Percentiles rank a stretch among this genome's conserved stretches.
These are phyloP conservation scores for Harlomillsia oculata DNA, from an alignment of 1,140 invertebrate genomes.

Conservation along the genomic window DNA sequence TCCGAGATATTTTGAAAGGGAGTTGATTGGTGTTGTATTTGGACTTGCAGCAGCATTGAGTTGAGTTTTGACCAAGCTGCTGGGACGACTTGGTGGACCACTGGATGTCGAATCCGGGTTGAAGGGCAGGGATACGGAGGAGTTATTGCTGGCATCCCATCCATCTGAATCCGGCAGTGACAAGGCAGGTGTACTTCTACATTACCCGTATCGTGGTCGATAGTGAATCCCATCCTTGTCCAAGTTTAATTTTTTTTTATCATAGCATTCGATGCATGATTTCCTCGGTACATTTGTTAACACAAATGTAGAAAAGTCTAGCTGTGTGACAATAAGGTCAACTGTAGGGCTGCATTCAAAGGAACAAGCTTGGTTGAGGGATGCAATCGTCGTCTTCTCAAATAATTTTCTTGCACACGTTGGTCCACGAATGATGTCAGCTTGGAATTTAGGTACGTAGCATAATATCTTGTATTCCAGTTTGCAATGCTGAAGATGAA, in stretches of 20 bases:
- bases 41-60: background rate
- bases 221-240: background rate
- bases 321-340: background rate
- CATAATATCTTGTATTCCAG: background rate
- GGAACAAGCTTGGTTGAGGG: background rate
- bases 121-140: background rate
- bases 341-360: background rate
- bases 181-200: background rate
- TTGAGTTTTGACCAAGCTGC: background rate
- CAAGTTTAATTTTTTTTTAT: background rate
- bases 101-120: background rate
- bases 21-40: background rate
- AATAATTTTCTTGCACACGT: background rate
- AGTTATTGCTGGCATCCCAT: background rate
- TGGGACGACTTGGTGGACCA: background rate
- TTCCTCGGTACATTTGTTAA: background rate
- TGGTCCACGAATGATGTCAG: background rate
- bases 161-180: background rate
- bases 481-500: background rate
- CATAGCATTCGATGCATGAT: background rate
- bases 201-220: background rate
- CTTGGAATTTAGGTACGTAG: background rate
- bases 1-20: background rate
- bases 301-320: background rate
- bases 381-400: background rate